phyloP scores from a whole-genome alignment of 1,140 invertebrate species.

The Drosophila suzukii region DNA sequence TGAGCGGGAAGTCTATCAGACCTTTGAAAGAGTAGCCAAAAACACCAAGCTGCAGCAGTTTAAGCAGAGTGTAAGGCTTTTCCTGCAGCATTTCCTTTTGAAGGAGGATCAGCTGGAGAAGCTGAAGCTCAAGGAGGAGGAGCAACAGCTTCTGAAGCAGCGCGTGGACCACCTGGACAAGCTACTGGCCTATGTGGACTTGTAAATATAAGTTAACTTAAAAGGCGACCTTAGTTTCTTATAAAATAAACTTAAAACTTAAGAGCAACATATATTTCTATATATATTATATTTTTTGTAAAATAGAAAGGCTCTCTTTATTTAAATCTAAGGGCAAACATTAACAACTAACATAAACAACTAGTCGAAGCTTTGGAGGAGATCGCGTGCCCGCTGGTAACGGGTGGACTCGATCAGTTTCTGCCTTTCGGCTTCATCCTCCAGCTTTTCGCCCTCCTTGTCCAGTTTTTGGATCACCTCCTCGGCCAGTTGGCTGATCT shows the following conservation, averaged over 20 bases:
- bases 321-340: constrained; percentile 32
- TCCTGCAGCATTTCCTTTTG: constrained; percentile 91
- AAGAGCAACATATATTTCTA: too few species aligned
- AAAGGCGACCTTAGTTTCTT: neutral
- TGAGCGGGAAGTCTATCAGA: constrained; percentile 60
- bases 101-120: constrained; percentile 85
- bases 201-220: constrained; percentile 46
- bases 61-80: constrained; percentile 89
- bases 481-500: constrained; percentile 87
- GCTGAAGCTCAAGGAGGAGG: constrained; percentile 84
- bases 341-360: constrained; percentile 41
- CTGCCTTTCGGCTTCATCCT: constrained; percentile 69
- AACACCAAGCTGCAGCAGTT: constrained; percentile 88
- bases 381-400: constrained; percentile 85
- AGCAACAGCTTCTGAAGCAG: constrained; percentile 85
- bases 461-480: constrained; percentile 88
- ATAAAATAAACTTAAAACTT: constrained; percentile 5
- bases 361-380: constrained; percentile 85
- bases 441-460: constrained; percentile 84
- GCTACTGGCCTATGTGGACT: constrained; percentile 84
- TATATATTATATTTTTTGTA: too few species aligned
- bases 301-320: constrained; percentile 8
- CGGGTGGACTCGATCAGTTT: constrained; percentile 81
- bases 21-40: constrained; percentile 87
- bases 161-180: constrained; percentile 86